Base-by-base conservation (phyloP, 2,888 invertebrate genomes). In the Pandemis cinnamomeana region DNA sequence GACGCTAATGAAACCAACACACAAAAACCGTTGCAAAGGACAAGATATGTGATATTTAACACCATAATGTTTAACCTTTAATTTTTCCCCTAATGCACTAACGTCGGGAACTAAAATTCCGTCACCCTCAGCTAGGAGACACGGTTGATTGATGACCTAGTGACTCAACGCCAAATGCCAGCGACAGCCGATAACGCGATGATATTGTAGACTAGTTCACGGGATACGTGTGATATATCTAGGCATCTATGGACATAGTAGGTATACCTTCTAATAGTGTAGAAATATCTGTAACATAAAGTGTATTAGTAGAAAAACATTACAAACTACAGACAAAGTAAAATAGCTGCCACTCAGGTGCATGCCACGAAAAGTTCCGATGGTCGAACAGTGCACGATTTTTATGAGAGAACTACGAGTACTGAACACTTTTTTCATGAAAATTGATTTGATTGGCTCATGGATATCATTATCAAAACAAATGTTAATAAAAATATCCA, bases 141-240 rank as follows among this genome's bases (percentile, higher is more conserved):
- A 58, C 70, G 60, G 61, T 67, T 74, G 74, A 74, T 74, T 71
- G 74, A 74, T 74, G 71, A 67, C 55, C 53, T 15, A 41, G 27
- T 70, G 74, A 74, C 53, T 73, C 55, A 8, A 60, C 71, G 67
- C 51, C 74, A 71, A 74, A 74, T 71, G 74, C 71, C 66, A 66
- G 15, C 67, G 74, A 70, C 69, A 73, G 73, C 69, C 66, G 69
- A 73, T 73, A 69, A 64, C 64, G n/a, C 27, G 63, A 42, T 44
- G 73, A 73, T 42, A 73, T 66, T 73, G 69, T 69, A 64, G 63
- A 63, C 73, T 64, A 60, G 73, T 66, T 70, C 42, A 70, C 44
- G 64, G 64, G n/a, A 51, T 7, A 61, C 8, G 36, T 10, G 7
- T 58, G 20, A 58, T 7, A 10, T 51, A 62, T 20, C 53, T 55